phyloP scores from a whole-genome alignment of 2,797 vertebrate genomes.

The Esox lucius region DNA sequence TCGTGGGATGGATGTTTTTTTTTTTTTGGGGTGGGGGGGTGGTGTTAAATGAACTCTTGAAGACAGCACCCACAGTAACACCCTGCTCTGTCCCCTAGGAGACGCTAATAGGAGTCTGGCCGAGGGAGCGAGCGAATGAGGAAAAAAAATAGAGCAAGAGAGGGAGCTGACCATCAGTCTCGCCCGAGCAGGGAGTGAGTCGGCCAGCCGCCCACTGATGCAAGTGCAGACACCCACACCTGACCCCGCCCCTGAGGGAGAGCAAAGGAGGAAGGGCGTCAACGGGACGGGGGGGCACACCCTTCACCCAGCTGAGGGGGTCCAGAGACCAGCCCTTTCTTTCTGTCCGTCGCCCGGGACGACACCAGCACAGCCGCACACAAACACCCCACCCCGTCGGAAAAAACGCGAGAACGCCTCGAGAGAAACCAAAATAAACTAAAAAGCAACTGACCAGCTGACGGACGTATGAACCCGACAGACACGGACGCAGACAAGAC shows the following conservation, averaged over 20 bases:
- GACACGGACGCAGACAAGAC: constrained; percentile 13
- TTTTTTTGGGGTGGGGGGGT: not conserved
- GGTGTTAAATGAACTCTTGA: not conserved
- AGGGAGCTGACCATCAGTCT: constrained; percentile 15
- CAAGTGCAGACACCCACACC: constrained; percentile 45
- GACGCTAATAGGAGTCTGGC: constrained; percentile 73
- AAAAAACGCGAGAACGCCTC: constrained; percentile 36
- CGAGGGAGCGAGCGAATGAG: constrained; percentile 45
- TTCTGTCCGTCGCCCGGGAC: constrained; percentile 62
- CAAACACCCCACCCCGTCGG: constrained; percentile 39
- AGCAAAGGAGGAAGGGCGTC: constrained; percentile 36
- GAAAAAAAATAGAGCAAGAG: constrained; percentile 3
- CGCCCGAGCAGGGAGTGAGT: constrained; percentile 44
- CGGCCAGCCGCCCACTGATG: constrained; percentile 52
- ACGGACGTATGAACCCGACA: constrained; percentile 20
- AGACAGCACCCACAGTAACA: constrained; percentile 54
- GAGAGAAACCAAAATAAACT: constrained; percentile 14
- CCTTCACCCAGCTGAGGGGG: not conserved
- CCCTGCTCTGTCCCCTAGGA: constrained; percentile 68
- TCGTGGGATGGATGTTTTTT: not conserved
- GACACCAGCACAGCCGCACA: constrained; percentile 41
- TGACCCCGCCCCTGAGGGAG: constrained; percentile 33
- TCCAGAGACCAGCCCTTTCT: constrained; percentile 51
- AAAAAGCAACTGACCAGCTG: constrained; percentile 27
- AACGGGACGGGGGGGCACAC: constrained; percentile 21